phyloP scores from a whole-genome alignment of 2,888 invertebrate genomes.

The Drosophila niveifrons region DNA sequence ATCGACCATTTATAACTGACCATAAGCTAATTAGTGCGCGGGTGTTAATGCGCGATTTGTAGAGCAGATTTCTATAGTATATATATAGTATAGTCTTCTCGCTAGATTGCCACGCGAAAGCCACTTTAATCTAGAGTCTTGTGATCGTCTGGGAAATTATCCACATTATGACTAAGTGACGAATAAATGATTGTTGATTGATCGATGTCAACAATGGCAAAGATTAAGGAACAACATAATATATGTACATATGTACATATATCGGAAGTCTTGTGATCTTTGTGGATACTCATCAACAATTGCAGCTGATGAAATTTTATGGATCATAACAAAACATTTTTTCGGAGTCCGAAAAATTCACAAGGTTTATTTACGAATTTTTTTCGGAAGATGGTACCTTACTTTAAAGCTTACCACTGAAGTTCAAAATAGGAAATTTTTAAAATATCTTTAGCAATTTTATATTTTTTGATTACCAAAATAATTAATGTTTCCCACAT shows the following conservation, averaged over 20 bases:
- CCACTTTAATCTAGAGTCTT: constrained; percentile 53
- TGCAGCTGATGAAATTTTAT: too few species aligned
- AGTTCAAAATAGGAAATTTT: too few species aligned
- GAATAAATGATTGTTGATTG: constrained; percentile 4
- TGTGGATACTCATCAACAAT: background rate
- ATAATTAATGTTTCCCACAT: background rate
- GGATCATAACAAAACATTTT: too few species aligned
- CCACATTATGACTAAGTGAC: constrained; percentile 42
- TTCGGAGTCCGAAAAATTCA: too few species aligned
- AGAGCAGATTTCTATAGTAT: constrained; percentile 29
- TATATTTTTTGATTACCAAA: too few species aligned
- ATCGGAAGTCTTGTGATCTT: constrained; percentile 1
- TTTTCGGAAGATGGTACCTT: too few species aligned
- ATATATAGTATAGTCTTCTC: constrained; percentile 15
- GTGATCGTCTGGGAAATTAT: constrained; percentile 49
- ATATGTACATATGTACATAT: background rate
- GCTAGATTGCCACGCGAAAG: constrained; percentile 30
- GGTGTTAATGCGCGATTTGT: constrained; percentile 58
- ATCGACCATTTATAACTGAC: constrained; percentile 40
- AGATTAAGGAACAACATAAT: background rate
- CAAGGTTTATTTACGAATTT: too few species aligned
- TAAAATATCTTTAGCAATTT: too few species aligned
- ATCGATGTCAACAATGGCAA: constrained; percentile 1
- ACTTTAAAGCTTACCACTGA: too few species aligned
- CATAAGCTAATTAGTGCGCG: constrained; percentile 63